Evolutionary conservation across 2,888 invertebrate genomes (phyloP), one percentile per base, ranked within the genome.

Genomic region (Stenolophus ochropezus): DNA sequence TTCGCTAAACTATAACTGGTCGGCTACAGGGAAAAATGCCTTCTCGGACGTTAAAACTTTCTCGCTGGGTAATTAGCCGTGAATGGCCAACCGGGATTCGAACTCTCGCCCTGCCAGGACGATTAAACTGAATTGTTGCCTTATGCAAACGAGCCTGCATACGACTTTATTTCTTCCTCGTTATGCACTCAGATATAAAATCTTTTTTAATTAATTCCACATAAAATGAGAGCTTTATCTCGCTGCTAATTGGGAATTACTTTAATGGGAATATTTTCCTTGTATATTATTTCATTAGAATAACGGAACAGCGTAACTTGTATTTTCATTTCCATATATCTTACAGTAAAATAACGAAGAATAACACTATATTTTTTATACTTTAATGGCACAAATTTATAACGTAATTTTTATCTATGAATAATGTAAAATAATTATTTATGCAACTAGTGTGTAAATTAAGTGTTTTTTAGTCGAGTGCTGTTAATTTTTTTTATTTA

Each of bases 81-180:
- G 51, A 73, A 73, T 47, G 73, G 73, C 47, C 47, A 73, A 69
- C 65, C 65, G 65, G 65, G 65, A 69, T 69, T 69, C 65, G 65
- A 69, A 69, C 65, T 69, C 33, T 33, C 65, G 73, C 49, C 49
- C 73, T 51, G 20, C 14, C 23, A 21, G 16, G 18, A 47, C 73
- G 49, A 73, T 73, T 73, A 73, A 73, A 73, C 23, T 23, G 51
- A 73, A 73, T 73, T 73, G 73, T 73, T 73, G 47, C 47, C 51
- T 47, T 73, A 73, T 73, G 73, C 73, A 73, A 73, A 73, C 73
- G 73, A 73, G 47, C 47, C 73, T 73, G 65, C 65, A 69, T 33
- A 18, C 33, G 33, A 33, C 33, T 14, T 23, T 73, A 49, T 21
- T 73, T 73, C 49, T 73, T 49, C 49, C 49, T 47, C 23, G 23